Evolutionary conservation across 2,797 vertebrate species (phyloP).

Genomic region (Arrhamphus sclerolepis): DNA sequence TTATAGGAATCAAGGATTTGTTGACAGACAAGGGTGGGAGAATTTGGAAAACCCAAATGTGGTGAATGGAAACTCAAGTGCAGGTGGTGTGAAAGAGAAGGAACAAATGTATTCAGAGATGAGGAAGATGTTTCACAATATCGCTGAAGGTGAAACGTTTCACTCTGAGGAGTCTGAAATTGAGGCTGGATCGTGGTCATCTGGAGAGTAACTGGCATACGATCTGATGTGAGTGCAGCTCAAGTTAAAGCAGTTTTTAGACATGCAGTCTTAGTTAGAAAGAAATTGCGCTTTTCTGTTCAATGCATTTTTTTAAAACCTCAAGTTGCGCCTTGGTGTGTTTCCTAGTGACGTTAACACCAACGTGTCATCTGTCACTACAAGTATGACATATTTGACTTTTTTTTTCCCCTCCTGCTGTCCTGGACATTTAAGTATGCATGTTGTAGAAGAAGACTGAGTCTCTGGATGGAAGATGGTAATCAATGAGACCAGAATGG

Average conservation of each 20-base stretch:
- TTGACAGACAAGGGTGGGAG: constrained; percentile 47
- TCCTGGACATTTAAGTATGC: constrained; percentile 19
- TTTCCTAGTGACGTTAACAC: constrained; percentile 29
- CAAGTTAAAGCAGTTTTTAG: constrained; percentile 14
- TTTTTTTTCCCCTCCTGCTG: neutral
- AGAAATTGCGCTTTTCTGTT: constrained; percentile 1
- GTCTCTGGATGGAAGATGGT: constrained; percentile 33
- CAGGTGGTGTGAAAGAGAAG: constrained; percentile 23
- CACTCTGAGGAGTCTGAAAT: constrained; percentile 76
- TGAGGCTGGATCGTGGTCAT: constrained; percentile 78
- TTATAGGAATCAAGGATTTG: constrained; percentile 54
- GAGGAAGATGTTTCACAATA: constrained; percentile 46
- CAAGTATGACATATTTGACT: neutral
- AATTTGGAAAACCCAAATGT: constrained; percentile 32
- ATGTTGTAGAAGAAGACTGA: constrained; percentile 9
- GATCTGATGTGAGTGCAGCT: neutral
- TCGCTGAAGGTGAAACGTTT: constrained; percentile 45
- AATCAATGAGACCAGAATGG: constrained; percentile 48
- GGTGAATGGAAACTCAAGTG: constrained; percentile 55
- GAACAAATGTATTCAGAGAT: constrained; percentile 32
- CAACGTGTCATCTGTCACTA: constrained; percentile 48
- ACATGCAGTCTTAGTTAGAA: constrained; percentile 3
- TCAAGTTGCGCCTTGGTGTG: constrained; percentile 61
- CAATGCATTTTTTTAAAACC: constrained; percentile 19
- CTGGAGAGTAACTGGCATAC: constrained; percentile 67